phyloP scores from a whole-genome alignment of 2,888 invertebrate species.

The Miltochrista miniata region DNA sequence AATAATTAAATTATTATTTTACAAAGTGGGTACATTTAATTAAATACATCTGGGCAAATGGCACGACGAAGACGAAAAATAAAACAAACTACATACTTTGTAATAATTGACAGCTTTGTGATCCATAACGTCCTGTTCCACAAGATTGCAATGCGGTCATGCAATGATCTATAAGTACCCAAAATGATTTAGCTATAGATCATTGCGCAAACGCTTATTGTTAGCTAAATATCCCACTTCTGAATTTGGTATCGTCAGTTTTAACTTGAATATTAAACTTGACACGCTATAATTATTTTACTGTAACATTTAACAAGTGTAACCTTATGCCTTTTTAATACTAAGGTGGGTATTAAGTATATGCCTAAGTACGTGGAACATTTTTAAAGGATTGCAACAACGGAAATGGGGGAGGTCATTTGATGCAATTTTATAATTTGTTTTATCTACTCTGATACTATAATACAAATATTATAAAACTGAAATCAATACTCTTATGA shows the following conservation, averaged over 20 bases:
- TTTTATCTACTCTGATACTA: too few relatives aligned
- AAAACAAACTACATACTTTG: too few relatives aligned
- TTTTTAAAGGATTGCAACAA: neutral
- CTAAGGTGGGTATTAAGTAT: conserved; percentile 1
- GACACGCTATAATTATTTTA: neutral
- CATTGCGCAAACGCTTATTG: conserved; percentile 5
- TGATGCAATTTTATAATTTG: too few relatives aligned
- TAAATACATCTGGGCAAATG: too few relatives aligned
- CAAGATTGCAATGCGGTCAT: conserved; percentile 14
- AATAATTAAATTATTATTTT: too few relatives aligned
- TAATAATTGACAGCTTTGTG: conserved; percentile 63
- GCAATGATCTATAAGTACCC: conserved; percentile 12
- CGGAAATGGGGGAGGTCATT: neutral
- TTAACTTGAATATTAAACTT: neutral
- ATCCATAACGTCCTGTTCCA: conserved; percentile 41
- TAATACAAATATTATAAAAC: too few relatives aligned
- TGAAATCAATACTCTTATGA: too few relatives aligned
- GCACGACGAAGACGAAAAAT: too few relatives aligned
- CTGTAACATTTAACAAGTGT: neutral
- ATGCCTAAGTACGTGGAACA: neutral
- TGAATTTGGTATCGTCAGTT: conserved; percentile 1
- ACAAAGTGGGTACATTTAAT: too few relatives aligned
- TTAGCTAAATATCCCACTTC: conserved; percentile 1
- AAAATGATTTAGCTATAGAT: conserved; percentile 3
- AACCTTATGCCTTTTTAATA: neutral